Evolutionary conservation across 2,888 invertebrate genomes (phyloP), one percentile per base, ranked within the genome.

Genomic region (Sphaeridia pumilis): DNA sequence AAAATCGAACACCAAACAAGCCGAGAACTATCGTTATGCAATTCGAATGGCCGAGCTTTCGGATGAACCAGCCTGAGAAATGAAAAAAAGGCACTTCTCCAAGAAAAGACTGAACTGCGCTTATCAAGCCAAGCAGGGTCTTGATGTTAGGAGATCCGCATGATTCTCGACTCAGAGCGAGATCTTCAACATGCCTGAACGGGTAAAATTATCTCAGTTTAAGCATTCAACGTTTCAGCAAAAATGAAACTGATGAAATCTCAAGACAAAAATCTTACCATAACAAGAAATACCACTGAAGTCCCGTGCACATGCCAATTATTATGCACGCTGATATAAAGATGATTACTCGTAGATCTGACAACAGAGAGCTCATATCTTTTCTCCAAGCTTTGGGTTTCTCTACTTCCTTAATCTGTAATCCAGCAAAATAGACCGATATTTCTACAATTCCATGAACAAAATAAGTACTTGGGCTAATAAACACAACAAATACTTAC

Each of bases 51-150:
- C 89, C 89, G 2, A 93, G 73, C 68, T 79, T 81, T 61, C 82
- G 81, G 2, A 90, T 74, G 42, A 90, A 79, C 70, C 76, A 74
- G 14, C 84, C 66, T 22, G 89, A 88, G 2, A 87, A 70, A 68
- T 89, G 87, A 70, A 90, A 83, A 67, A 89, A 86, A 0, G 89
- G 89, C 65, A 89, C 73, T 70, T 90, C 90, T 1, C 89, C 89
- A 24, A 80, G 77, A 67, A 90, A 82, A 51, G 84, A 84, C 69
- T 89, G 87, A 53, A 86, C 78, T 5, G 81, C 82, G 69, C 81
- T 82, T 20, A 80, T 79, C 74, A 78, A 64, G 12, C 86, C 86
- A 68, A 85, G 81, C 17, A 85, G 66, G 0, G 84, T 82, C 69
- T 84, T 85, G n/a, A 80, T 75, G 34, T 45, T 46, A 7, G 20